Base-by-base conservation (phyloP, 2,888 invertebrate species). In the Melolontha melolontha region DNA sequence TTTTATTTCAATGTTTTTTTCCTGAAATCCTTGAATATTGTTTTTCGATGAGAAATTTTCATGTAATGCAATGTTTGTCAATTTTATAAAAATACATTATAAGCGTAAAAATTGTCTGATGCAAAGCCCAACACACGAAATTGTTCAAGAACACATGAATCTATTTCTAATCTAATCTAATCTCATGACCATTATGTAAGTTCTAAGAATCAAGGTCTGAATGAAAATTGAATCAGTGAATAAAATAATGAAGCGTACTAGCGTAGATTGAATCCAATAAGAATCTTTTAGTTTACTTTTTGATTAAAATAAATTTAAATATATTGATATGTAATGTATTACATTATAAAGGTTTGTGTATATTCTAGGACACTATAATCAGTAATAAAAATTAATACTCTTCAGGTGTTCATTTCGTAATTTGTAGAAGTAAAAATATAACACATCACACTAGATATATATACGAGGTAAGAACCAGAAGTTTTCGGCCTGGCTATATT, bases 141-240 rank as follows among this genome's bases (percentile, higher is more conserved):
- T 17, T 44, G 44, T 59, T 59, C 59, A 59, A 59, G 59, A 59
- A 59, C 59, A 29, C 59, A 47, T 59, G 59, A 29, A 17, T 59
- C 59, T 59, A 59, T 59, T 59, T 59, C 59, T 59, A 59, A 59
- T 59, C 59, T 59, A 59, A 59, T 59, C 59, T 59, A 59, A 59
- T 59, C 59, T 44, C 59, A 17, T 6, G 34, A 12, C 41, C 39
- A 41, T 59, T 59, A 59, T 44, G 29, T 47, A 59, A 59, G 59
- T 44, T 16, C 16, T 16, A 29, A 47, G 59, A 59, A 59, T 44
- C 59, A 59, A 59, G 44, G 59, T 59, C 59, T 29, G 29, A 57
- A 44, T 57, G 17, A 27, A 34, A 27, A 57, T 41, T 22, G 55
- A 42, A 27, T 27, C 1, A 12, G 57, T 27, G 7, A 27, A 42